Evolutionary conservation across 2,113 vertebrate genomes (phyloP), one percentile per base, ranked within the genome.

Genomic region (Turnix velox): DNA sequence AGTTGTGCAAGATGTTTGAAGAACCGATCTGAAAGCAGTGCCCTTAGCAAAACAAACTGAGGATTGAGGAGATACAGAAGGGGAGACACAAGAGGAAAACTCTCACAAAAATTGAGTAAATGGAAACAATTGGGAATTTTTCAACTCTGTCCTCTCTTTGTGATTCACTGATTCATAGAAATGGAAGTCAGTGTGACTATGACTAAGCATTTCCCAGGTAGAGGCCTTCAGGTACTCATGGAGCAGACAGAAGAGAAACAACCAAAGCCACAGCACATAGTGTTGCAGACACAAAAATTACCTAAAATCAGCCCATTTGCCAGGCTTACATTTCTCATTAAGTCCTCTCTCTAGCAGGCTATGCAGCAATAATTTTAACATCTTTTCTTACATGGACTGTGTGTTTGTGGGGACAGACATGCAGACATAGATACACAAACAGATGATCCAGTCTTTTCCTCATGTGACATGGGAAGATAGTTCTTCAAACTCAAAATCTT

Each of bases 1-100:
- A 84, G 81, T 81, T 77, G 42, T 61, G 19, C 68, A 80, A 91
- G 80, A 82, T 87, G 81, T 48, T 18, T 43, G 33, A 84, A 94
- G 43, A 93, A 81, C 27, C 12, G 4, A 84, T 69, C 59, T 28
- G 83, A 88, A 80, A 88, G 17, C 4, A 13, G 35, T 25, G 5
- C 1, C 68, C 55, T 80, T 55, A 12, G 24, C 48, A 74, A 77
- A 88, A 74, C n/a, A 30, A 6, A 25, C 25, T 10, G 7, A 78
- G 68, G 23, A 84, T 23, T 61, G 30, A 76, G 33, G 2, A 30
- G 10, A 35, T 72, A 65, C 67, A 67, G 55, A 46, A 48, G 18
- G 61, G 42, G 68, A 87, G 49, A 46, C 18, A 13, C 24, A 73
- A 65, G 40, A 71, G 84, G 43, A 94, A 93, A 94, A 42, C 9